phyloP scores from a whole-genome alignment of 2,797 vertebrate genomes.

The Xenops minutus region DNA sequence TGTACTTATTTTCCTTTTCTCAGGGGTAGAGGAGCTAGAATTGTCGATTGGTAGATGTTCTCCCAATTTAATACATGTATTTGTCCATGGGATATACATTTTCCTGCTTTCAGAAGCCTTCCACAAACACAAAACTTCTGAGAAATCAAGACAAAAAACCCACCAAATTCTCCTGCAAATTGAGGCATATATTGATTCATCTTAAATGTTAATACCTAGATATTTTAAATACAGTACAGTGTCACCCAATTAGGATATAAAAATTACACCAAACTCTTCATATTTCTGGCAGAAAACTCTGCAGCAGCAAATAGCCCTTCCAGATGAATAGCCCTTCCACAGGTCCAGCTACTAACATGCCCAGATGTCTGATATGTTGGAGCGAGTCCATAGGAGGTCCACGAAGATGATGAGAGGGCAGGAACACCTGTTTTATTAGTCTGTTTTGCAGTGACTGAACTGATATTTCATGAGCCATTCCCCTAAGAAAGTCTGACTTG shows the following conservation, averaged over 20 bases:
- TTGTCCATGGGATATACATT: not conserved
- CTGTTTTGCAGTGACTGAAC: not conserved
- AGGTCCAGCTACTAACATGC: not conserved
- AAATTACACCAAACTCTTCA: not conserved
- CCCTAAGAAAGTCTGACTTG: not conserved
- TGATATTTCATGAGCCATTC: not conserved
- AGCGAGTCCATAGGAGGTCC: not conserved
- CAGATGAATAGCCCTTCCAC: not conserved
- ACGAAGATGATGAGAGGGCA: not conserved
- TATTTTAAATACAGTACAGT: not conserved
- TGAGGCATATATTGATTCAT: not conserved
- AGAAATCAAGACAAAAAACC: not conserved
- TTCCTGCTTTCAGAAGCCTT: not conserved
- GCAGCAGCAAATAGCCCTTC: not conserved
- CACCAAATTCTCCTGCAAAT: not conserved
- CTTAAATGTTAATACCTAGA: not conserved
- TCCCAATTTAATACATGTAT: not conserved
- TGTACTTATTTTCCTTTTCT: not conserved
- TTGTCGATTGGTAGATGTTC: not conserved
- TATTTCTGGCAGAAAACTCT: not conserved
- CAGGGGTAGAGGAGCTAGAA: not conserved
- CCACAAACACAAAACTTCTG: not conserved
- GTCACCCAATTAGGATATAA: not conserved
- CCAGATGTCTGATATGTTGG: not conserved
- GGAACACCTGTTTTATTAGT: not conserved